Percentiles rank a stretch among this genome's conserved stretches.
phyloP scores from a whole-genome alignment of 2,797 vertebrate species.

The Tapera naevia region DNA sequence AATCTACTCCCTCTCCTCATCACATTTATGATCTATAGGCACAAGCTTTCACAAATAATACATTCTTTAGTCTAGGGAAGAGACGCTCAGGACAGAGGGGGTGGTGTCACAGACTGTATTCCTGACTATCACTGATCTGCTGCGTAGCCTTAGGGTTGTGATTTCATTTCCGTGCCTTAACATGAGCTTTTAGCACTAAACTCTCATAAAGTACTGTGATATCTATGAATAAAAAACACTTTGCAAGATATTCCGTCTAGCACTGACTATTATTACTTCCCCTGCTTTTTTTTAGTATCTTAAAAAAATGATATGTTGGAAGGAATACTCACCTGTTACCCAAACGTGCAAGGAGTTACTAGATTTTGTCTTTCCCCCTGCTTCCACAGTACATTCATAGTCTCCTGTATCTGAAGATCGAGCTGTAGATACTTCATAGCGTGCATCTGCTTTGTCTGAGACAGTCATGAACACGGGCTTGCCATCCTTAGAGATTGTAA shows the following conservation, averaged over 20 bases:
- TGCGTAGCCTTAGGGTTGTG: not conserved
- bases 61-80: not conserved
- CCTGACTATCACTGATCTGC: not conserved
- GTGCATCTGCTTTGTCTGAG: slow-evolving; percentile 3
- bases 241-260: not conserved
- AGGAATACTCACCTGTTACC: slow-evolving; percentile 68
- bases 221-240: not conserved
- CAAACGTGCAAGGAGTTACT: slow-evolving; percentile 5
- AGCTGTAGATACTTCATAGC: slow-evolving; percentile 39
- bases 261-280: not conserved
- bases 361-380: slow-evolving; percentile 37
- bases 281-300: not conserved
- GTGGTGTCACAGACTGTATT: not conserved
- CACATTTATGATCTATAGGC: not conserved
- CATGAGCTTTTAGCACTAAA: not conserved
- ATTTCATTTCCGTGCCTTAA: not conserved
- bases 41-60: not conserved
- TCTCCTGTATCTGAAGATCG: slow-evolving; percentile 68
- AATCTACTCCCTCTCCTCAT: not conserved
- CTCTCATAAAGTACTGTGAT: not conserved
- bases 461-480: slow-evolving; percentile 32
- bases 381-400: slow-evolving; percentile 70
- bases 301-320: not conserved
- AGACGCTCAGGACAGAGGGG: not conserved
- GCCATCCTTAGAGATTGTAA: slow-evolving; percentile 70